phyloP scores from a whole-genome alignment of 2,797 vertebrate genomes.

The Cyclopterus lumpus region DNA sequence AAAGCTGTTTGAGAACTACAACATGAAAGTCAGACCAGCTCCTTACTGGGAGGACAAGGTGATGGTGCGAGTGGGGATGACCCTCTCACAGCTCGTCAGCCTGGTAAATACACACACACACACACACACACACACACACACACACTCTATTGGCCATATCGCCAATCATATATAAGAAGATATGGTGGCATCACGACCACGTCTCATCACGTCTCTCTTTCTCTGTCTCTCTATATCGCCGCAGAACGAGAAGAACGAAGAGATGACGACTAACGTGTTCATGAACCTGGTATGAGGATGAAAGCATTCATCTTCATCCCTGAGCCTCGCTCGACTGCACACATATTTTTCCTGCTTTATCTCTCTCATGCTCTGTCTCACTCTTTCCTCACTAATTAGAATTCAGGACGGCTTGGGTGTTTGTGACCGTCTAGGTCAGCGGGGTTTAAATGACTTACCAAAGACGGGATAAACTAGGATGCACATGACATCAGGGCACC shows the following conservation, averaged over 20 bases:
- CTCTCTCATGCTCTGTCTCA: constrained; percentile 20
- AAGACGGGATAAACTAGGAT: constrained; percentile 19
- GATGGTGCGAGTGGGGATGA: constrained; percentile 87
- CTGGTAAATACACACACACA: constrained; percentile 69
- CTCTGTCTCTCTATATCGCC: constrained; percentile 17
- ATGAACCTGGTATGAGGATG: constrained; percentile 85
- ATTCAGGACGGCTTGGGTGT: constrained; percentile 19
- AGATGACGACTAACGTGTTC: constrained; percentile 88
- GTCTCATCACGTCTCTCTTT: background rate
- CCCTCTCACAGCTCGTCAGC: constrained; percentile 86
- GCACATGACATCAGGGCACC: constrained; percentile 10
- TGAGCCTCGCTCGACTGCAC: background rate
- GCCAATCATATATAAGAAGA: constrained; percentile 21
- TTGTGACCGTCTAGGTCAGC: constrained; percentile 29
- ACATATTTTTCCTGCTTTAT: constrained; percentile 58
- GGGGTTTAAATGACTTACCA: constrained; percentile 38
- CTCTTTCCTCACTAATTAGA: constrained; percentile 43
- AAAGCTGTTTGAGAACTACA: constrained; percentile 83
- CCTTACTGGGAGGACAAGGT: constrained; percentile 83
- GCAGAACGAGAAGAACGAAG: constrained; percentile 85
- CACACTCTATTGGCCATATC: constrained; percentile 1
- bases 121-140: background rate
- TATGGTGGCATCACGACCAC: constrained; percentile 33
- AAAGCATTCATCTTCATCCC: constrained; percentile 59
- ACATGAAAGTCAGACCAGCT: constrained; percentile 86